Evolutionary conservation across 2,797 vertebrate species (phyloP).

Genomic region (Enteromius trimaculatus): DNA sequence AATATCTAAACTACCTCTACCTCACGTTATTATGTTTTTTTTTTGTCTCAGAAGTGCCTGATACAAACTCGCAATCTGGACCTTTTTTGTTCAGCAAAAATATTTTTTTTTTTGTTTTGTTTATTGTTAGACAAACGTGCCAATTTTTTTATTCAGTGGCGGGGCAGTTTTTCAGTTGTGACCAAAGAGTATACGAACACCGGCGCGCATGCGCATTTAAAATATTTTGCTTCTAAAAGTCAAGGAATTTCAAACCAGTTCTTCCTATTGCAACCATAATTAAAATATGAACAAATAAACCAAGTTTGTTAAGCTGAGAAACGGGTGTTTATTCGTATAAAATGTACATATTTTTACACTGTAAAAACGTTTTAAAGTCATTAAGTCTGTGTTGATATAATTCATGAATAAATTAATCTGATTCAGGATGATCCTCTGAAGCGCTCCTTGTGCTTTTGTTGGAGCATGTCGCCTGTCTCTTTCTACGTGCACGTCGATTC

Average conservation of each 20-base stretch:
- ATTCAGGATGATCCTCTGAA: slow-evolving; percentile 1
- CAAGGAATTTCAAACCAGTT: background rate
- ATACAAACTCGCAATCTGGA: background rate
- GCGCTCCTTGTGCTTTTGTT: slow-evolving; percentile 18
- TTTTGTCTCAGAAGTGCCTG: too few species aligned
- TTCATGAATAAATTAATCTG: slow-evolving; percentile 12
- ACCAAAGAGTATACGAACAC: too few species aligned
- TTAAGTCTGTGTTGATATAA: background rate
- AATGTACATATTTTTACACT: background rate
- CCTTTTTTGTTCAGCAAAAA: background rate
- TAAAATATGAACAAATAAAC: background rate
- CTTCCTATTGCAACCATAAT: background rate
- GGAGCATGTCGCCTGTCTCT: slow-evolving; percentile 61
- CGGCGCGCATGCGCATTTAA: background rate
- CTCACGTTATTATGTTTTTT: too few species aligned
- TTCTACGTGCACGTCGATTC: slow-evolving; percentile 75
- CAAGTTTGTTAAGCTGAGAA: slow-evolving; percentile 1
- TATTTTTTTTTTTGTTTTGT: too few species aligned
- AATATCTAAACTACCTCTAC: too few species aligned
- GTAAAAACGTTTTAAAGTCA: background rate
- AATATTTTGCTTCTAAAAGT: background rate
- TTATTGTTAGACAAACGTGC: too few species aligned
- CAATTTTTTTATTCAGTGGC: too few species aligned
- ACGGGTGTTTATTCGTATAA: background rate
- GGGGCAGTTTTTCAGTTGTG: too few species aligned